Base-by-base conservation (phyloP, 2,113 vertebrate genomes). In the cattle (Bos taurus) region DNA sequence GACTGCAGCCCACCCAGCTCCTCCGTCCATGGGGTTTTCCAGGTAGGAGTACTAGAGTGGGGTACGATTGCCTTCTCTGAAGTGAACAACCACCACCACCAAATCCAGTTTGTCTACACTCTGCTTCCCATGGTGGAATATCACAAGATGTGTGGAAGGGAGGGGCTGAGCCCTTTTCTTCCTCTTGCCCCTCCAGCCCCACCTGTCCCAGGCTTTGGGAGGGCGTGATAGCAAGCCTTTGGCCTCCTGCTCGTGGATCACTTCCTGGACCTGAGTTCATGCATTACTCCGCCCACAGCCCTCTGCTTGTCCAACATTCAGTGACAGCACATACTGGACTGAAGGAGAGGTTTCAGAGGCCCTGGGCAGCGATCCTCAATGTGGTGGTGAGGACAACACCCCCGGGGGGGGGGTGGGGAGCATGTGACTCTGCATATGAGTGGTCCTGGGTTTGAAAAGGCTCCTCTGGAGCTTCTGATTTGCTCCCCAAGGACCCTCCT, bases 51-150 rank as follows among this genome's bases (percentile, higher is more conserved):
- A 40, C 40, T 40, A 40, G 40, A 40, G 4, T 40, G 40, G 40
- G 40, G 40, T 40, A 40, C 40, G 4, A 40, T 40, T 40, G 40
- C 40, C 40, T 40, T 40, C 40, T 40, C 40, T 40, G 40, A 40
- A 40, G 40, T 40, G 40, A 40, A 40, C 40, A 43, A 40, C 36
- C 1, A 74, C 36, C 4, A 36, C 96, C 82, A 97, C 90, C 83
- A 81, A 89, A 90, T 60, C 91, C 78, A 95, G 94, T 50, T 62
- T 50, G 46, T 93, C 83, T 87, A 64, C 74, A 60, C 62, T 91
- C 67, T 67, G 89, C 57, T 96, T 90, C 91, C 80, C 80, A 95
- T 46, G 28, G 92, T 11, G 90, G 95, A 93, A 97, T 88, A 96
- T 83, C 96, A 96, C 78, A 56, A 10, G 33, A 91, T 28, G 78